phyloP scores from a whole-genome alignment of 2,888 invertebrate species.

The Rhimphoctona megacephalus region DNA sequence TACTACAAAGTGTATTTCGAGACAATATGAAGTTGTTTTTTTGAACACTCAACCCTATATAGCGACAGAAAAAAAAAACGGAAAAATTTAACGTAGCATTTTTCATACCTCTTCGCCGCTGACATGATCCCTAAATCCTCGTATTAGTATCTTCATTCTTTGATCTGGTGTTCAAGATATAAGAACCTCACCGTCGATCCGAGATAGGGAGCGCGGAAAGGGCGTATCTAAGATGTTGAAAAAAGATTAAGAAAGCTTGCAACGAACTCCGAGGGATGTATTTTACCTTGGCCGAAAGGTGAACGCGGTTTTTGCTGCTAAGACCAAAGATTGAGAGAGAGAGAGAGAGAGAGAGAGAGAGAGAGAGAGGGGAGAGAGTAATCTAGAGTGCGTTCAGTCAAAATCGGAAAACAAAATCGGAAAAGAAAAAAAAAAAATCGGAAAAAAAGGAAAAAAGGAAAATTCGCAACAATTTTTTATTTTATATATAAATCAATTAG shows the following conservation, averaged over 20 bases:
- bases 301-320: slow-evolving; percentile 38
- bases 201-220: slow-evolving; percentile 78
- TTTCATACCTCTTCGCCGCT: slow-evolving; percentile 38
- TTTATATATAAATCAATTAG: neutral
- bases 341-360: slow-evolving; percentile 11
- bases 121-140: slow-evolving; percentile 79
- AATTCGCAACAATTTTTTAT: slow-evolving; percentile 19
- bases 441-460: slow-evolving; percentile 28
- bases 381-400: slow-evolving; percentile 44
- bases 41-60: neutral
- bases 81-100: slow-evolving; percentile 1
- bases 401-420: slow-evolving; percentile 25
- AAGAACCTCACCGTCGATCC: slow-evolving; percentile 73
- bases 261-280: slow-evolving; percentile 39
- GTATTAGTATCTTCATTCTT: slow-evolving; percentile 79
- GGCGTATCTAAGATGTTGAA: slow-evolving; percentile 78
- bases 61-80: neutral
- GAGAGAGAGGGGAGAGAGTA: slow-evolving; percentile 7
- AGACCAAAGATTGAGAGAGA: slow-evolving; percentile 43
- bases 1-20: neutral
- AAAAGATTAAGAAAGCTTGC: slow-evolving; percentile 56
- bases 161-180: slow-evolving; percentile 47
- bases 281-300: slow-evolving; percentile 45
- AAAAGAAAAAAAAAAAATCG: no score
- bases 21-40: neutral